Evolutionary conservation across 2,888 invertebrate genomes (phyloP).

Genomic region (Agrotis ipsilon): DNA sequence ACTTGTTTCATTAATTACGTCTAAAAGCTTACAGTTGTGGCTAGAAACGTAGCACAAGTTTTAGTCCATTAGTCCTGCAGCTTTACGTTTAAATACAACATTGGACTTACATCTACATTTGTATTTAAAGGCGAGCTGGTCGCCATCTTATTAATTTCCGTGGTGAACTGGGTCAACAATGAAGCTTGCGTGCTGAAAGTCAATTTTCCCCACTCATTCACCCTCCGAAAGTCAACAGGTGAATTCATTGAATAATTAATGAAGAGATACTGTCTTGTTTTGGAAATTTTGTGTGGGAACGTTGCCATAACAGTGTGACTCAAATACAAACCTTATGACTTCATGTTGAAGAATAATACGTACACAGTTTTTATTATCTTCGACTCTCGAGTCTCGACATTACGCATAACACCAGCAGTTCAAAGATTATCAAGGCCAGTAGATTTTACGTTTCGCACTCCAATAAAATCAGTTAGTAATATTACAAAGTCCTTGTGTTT

Average conservation of each 20-base stretch:
- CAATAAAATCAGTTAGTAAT: slow-evolving; percentile 45
- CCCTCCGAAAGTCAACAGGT: slow-evolving; percentile 82
- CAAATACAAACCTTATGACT: slow-evolving; percentile 20
- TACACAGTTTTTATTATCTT: slow-evolving; percentile 23
- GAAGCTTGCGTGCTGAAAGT: slow-evolving; percentile 77
- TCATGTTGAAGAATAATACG: slow-evolving; percentile 10
- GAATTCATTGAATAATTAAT: slow-evolving; percentile 83
- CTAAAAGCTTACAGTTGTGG: slow-evolving; percentile 47
- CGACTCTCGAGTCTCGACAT: slow-evolving; percentile 15
- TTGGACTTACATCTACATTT: slow-evolving; percentile 23
- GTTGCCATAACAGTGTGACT: slow-evolving; percentile 28
- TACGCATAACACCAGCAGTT: slow-evolving; percentile 40
- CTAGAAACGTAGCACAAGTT: slow-evolving; percentile 22
- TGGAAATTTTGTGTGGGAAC: slow-evolving; percentile 33
- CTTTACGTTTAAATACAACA: slow-evolving; percentile 24
- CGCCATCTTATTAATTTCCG: slow-evolving; percentile 46
- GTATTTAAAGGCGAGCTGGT: slow-evolving; percentile 33
- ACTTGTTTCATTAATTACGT: slow-evolving; percentile 57
- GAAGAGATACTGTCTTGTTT: slow-evolving; percentile 64
- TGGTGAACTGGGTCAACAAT: slow-evolving; percentile 69
- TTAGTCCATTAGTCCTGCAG: slow-evolving; percentile 30
- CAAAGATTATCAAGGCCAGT: slow-evolving; percentile 42
- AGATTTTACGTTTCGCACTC: slow-evolving; percentile 46
- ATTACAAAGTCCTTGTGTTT: slow-evolving; percentile 44
- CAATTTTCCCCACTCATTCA: slow-evolving; percentile 71